Conservation (phyloP, 2,888 invertebrate species). For the Aphidius colemani region DNA sequence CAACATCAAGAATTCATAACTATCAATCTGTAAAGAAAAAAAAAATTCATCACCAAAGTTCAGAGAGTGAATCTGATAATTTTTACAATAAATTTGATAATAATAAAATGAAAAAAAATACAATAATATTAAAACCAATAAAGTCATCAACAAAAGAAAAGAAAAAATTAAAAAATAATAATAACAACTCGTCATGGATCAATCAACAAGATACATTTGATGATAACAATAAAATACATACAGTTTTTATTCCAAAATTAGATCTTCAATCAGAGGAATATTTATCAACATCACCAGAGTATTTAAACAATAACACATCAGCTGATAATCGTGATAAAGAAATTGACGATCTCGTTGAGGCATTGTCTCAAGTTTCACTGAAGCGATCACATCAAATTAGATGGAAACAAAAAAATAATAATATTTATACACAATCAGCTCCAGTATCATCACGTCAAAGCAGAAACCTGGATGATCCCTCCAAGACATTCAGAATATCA, state of each 20-base stretch:
- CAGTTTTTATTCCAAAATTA: slow-evolving; percentile 25
- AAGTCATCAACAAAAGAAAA: too few relatives aligned
- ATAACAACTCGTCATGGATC: background rate
- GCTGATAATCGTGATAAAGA: slow-evolving; percentile 28
- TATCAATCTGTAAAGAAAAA: too few relatives aligned
- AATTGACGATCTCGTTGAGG: slow-evolving; percentile 35
- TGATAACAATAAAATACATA: slow-evolving; percentile 25
- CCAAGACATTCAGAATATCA: background rate
- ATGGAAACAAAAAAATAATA: slow-evolving; percentile 5
- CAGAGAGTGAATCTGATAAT: too few relatives aligned
- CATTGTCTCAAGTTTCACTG: slow-evolving; percentile 40
- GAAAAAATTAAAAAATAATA: too few relatives aligned
- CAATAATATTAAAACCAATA: too few relatives aligned
- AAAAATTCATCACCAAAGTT: too few relatives aligned
- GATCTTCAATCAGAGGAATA: slow-evolving; percentile 31
- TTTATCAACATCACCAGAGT: slow-evolving; percentile 27
- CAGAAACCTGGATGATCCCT: background rate
- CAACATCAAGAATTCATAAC: too few relatives aligned
- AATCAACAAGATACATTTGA: slow-evolving; percentile 12
- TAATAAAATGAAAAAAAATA: too few relatives aligned
- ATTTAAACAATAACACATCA: slow-evolving; percentile 13
- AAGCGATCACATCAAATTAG: slow-evolving; percentile 14
- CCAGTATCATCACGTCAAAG: background rate
- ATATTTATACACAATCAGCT: background rate
- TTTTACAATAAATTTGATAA: too few relatives aligned